phyloP scores from a whole-genome alignment of 1,140 invertebrate genomes.

The Drosophila asahinai region DNA sequence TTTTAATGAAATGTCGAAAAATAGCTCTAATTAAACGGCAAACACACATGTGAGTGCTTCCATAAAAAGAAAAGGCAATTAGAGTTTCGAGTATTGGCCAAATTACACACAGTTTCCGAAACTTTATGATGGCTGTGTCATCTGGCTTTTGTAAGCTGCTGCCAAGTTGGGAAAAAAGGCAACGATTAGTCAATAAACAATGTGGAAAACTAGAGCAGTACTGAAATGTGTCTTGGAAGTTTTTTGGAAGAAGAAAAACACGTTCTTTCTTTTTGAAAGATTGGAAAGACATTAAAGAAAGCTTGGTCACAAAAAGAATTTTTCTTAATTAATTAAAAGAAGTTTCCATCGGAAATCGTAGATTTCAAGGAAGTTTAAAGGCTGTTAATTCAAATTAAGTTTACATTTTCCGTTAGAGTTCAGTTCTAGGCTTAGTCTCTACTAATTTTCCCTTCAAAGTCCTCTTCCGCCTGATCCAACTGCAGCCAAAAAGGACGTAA shows the following conservation, averaged over 20 bases:
- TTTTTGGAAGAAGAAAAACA: background rate
- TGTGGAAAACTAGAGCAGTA: constrained; percentile 12
- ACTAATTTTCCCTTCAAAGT: constrained; percentile 1
- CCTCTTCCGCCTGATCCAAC: constrained; percentile 5
- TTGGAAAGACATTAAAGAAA: constrained; percentile 13
- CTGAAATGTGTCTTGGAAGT: constrained; percentile 12
- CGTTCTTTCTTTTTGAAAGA: constrained; percentile 4
- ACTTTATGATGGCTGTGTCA: constrained; percentile 67
- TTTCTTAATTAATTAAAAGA: background rate
- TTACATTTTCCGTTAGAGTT: background rate
- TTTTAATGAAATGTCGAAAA: constrained; percentile 64
- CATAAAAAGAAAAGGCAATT: constrained; percentile 46
- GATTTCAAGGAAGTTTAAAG: background rate
- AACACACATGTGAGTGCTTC: constrained; percentile 40
- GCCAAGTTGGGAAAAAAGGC: constrained; percentile 34
- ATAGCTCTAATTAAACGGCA: constrained; percentile 76
- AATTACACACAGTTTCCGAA: constrained; percentile 46
- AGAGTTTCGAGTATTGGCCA: constrained; percentile 23
- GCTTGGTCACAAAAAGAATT: background rate
- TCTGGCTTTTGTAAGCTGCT: constrained; percentile 50
- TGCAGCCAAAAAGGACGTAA: background rate
- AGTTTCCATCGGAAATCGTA: fast-evolving
- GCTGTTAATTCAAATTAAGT: background rate
- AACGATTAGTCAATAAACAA: constrained; percentile 45
- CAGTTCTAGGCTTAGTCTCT: background rate